Base-by-base conservation (phyloP, 1,140 invertebrate species). In the Drosophila elegans region DNA sequence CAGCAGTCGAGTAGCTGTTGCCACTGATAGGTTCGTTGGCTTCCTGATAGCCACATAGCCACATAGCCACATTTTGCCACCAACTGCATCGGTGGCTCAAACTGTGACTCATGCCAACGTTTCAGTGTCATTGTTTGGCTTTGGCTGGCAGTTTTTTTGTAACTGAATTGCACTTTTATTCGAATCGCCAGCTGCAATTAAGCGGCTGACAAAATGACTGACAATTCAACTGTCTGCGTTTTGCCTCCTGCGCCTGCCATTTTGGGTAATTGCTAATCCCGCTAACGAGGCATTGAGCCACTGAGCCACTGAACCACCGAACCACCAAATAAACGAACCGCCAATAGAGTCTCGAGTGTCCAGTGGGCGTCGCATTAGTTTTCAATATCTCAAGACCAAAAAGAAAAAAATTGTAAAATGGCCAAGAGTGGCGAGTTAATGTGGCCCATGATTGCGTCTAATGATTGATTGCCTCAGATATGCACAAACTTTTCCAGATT, bases 391-490 rank as follows among this genome's bases (percentile, higher is more conserved):
- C 72, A 67, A 72, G 34, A 51, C 9, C 36, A 38, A 13, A 49
- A 13, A 9, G 7, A 3, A 21, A n/a, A 46, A 66, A 71, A 12
- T 4, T 27, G n/a, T 29, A n/a, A 29, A 10, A 6, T 64, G 21
- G 55, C 38, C 45, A 39, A 55, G 64, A 83, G 83, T 89, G 79
- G 67, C 59, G 80, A 89, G 76, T 88, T 89, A 83, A 88, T 89
- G 84, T 88, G 84, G 68, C 76, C 66, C 73, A 88, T 83, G 84
- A 88, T 88, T 88, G 80, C 80, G 84, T 88, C 76, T 71, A 84
- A 89, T 89, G 84, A 89, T 89, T 89, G 84, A 89, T 89, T 89
- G 84, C 84, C 85, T 80, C 76, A 89, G 84, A 89, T 89, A 86
- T 60, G 74, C 73, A 60, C 52, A 53, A 36, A 32, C 25, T 48